These are phyloP conservation scores for Fulica atra DNA, from an alignment of 2,113 vertebrate genomes.

Conservation along the genomic window DNA sequence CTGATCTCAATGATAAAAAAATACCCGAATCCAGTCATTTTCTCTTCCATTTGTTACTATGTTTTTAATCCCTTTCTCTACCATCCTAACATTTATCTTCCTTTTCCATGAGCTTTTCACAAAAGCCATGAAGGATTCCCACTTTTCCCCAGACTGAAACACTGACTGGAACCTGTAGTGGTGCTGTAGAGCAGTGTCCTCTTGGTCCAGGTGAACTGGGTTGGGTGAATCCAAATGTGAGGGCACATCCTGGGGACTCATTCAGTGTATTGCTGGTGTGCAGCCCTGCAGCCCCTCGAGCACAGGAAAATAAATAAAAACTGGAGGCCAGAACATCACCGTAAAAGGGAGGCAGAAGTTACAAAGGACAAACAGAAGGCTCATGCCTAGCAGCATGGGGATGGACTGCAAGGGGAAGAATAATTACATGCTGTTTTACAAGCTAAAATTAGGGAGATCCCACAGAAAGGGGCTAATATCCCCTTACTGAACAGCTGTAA, in stretches of 20 bases:
- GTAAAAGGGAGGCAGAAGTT: neutral
- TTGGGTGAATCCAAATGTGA: neutral
- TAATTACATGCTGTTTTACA: neutral
- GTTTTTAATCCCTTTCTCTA: neutral
- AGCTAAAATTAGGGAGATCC: neutral
- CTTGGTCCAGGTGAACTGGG: neutral
- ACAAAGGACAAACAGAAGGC: neutral
- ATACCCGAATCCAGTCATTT: neutral
- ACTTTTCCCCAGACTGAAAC: neutral
- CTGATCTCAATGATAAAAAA: neutral
- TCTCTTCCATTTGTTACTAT: neutral
- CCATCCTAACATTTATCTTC: neutral
- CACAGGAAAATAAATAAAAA: neutral
- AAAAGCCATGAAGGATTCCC: neutral
- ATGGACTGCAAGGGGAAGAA: neutral
- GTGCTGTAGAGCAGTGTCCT: accelerated
- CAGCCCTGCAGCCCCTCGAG: neutral
- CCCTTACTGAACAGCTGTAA: neutral
- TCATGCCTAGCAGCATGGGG: neutral
- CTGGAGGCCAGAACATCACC: neutral
- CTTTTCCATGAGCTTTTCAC: neutral
- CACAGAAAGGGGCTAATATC: neutral
- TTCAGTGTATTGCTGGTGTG: neutral
- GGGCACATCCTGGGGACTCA: neutral
- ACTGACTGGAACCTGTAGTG: neutral